Base-by-base conservation (phyloP, 2,888 invertebrate genomes). In the Nysson spinosus region DNA sequence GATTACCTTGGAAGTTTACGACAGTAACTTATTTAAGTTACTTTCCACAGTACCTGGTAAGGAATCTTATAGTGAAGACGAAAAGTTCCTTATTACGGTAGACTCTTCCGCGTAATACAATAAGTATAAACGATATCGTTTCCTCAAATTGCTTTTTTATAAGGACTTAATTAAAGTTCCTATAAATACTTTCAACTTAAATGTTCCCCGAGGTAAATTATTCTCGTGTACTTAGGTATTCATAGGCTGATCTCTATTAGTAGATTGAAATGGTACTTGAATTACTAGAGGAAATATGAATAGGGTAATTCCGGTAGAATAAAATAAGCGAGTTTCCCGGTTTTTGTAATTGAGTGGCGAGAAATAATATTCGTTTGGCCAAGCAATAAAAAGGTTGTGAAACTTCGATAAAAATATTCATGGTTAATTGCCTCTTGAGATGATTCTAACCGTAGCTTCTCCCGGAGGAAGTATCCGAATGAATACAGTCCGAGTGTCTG, bases 351-450 rank as follows among this genome's bases (percentile, higher is more conserved):
- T 35, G 9, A 40, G 35, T 19, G 32, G 19, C 5, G 3, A 34
- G 19, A n/a, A 42, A 49, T 35, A 28, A 49, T 30, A 16, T 54
- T 46, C 30, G 11, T 7, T 34, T 17, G 1, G 6, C 11, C 17
- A 24, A 28, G 30, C 9, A 17, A 54, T 16, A 44, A 26, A 17
- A 40, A 12, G 16, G 35, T 17, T 3, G 16, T n/a, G 39, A 50
- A 32, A 54, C 30, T 50, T 52, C 43, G 34, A 61, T 35, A 40
- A 39, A 20, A 24, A 61, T 69, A 32, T 56, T 51, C 56, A 24
- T 40, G 60, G 51, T 69, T 70, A 70, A 70, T 70, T 69, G 60
- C 54, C 34, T 28, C n/a, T 34, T 26, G 58, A 39, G 47, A 47
- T 32, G 26, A 55, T 55, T 66, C 32, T 30, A 50, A 32, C 20